Conservation (phyloP, 1,140 invertebrate species). For the Plutomurus gul region DNA sequence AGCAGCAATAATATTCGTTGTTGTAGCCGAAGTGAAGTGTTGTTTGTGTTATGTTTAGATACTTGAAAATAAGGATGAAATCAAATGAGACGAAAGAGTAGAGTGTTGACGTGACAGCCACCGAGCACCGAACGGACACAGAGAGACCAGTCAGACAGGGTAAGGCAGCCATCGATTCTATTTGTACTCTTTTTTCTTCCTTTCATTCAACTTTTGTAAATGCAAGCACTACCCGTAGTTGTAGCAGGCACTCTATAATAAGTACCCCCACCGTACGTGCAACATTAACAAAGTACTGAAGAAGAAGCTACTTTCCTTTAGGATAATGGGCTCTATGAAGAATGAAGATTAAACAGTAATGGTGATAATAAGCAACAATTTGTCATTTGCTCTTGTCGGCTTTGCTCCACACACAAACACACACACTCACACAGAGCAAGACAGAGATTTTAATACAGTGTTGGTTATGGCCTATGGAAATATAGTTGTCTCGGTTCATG, state of each 20-base stretch:
- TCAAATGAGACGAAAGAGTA: neutral
- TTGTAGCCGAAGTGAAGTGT: neutral
- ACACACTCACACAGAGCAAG: neutral
- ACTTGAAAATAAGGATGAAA: neutral
- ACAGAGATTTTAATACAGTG: conserved; percentile 12
- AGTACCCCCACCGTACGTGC: no score
- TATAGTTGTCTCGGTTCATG: neutral
- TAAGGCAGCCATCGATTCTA: neutral
- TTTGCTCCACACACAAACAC: neutral
- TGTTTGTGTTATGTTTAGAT: conserved; percentile 26
- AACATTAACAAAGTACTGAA: neutral
- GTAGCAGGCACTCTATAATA: neutral
- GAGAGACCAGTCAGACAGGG: neutral
- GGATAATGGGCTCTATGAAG: neutral
- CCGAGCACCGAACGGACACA: no score
- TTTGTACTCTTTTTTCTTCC: conserved; percentile 1
- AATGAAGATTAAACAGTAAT: conserved; percentile 3
- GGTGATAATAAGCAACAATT: conserved; percentile 29
- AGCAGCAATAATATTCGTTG: neutral
- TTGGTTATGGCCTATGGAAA: neutral
- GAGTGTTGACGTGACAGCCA: conserved; percentile 9
- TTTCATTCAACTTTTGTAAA: neutral
- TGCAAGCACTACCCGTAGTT: neutral
- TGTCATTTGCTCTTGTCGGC: conserved; percentile 22
- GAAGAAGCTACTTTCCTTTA: conserved; percentile 12